Percentiles rank a stretch among this genome's conserved stretches.
Evolutionary conservation across 2,797 vertebrate species (phyloP).

Genomic region (Tiaroga cobitis): DNA sequence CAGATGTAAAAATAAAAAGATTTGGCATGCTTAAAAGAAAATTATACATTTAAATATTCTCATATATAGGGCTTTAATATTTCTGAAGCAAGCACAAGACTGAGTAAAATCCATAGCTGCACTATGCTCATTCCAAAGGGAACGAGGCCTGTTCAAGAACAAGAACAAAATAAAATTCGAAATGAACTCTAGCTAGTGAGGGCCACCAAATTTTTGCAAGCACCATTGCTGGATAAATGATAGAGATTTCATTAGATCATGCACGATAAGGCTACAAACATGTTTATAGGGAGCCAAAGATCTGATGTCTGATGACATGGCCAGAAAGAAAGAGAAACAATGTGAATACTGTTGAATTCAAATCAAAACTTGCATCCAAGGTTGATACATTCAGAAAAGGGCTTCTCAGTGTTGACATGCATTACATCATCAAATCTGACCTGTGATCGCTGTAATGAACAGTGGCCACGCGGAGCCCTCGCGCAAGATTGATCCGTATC

Average conservation of each 20-base stretch:
- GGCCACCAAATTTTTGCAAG: slow-evolving; percentile 60
- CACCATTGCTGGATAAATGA: slow-evolving; percentile 65
- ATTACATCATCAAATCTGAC: background rate
- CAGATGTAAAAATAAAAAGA: slow-evolving; percentile 49
- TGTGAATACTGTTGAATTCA: slow-evolving; percentile 35
- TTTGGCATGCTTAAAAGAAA: slow-evolving; percentile 66
- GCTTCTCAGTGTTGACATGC: slow-evolving; percentile 25
- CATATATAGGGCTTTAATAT: slow-evolving; percentile 66
- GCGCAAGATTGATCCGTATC: slow-evolving; percentile 18
- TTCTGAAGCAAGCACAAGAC: slow-evolving; percentile 66
- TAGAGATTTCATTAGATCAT: slow-evolving; percentile 60
- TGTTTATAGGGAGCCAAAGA: slow-evolving; percentile 57
- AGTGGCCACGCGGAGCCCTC: background rate
- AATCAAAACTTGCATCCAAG: slow-evolving; percentile 43
- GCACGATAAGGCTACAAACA: slow-evolving; percentile 65
- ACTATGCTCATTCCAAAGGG: slow-evolving; percentile 59
- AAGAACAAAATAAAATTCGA: background rate
- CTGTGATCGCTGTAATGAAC: background rate
- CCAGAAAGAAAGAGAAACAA: slow-evolving; percentile 5
- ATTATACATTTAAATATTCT: slow-evolving; percentile 67
- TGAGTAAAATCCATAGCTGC: slow-evolving; percentile 66
- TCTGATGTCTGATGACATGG: slow-evolving; percentile 53
- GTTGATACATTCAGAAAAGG: slow-evolving; percentile 43
- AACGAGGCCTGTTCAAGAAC: slow-evolving; percentile 56
- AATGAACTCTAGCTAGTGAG: slow-evolving; percentile 48